Evolutionary conservation across 2,113 vertebrate species (phyloP).

Genomic region (Falco punctatus): DNA sequence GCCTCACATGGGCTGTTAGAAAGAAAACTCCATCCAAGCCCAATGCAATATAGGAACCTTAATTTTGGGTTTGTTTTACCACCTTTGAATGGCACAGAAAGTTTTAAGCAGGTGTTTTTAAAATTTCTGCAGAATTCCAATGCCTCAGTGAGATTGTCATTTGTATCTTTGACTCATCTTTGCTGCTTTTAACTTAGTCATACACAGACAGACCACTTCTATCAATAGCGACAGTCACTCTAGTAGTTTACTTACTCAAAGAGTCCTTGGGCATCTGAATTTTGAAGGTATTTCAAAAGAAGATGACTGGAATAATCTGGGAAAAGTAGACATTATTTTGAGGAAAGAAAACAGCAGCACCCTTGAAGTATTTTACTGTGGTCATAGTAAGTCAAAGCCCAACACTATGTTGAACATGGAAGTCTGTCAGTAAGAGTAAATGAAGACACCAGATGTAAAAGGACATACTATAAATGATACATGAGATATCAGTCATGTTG

Average conservation of each 20-base stretch:
- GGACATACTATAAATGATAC: no score
- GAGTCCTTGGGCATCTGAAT: background rate
- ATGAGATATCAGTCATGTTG: background rate
- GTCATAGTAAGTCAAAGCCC: background rate
- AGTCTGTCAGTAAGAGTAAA: no score
- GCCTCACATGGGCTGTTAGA: accelerated
- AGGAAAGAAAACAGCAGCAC: background rate
- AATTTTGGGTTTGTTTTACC: background rate
- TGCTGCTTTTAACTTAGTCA: background rate
- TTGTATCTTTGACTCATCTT: background rate
- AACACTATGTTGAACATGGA: background rate
- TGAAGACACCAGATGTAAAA: no score
- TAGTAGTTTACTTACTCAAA: background rate
- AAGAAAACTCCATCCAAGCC: background rate
- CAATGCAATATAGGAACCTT: accelerated
- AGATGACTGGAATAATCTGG: background rate
- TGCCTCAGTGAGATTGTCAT: background rate
- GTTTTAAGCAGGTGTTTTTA: background rate
- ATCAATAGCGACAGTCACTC: background rate
- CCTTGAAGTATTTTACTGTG: background rate
- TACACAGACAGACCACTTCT: background rate
- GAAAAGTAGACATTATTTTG: background rate
- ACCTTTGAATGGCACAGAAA: background rate
- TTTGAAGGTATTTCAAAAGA: background rate
- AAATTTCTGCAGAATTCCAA: background rate